phyloP scores from a whole-genome alignment of 2,113 vertebrate genomes.

The Hipposideros armiger region DNA sequence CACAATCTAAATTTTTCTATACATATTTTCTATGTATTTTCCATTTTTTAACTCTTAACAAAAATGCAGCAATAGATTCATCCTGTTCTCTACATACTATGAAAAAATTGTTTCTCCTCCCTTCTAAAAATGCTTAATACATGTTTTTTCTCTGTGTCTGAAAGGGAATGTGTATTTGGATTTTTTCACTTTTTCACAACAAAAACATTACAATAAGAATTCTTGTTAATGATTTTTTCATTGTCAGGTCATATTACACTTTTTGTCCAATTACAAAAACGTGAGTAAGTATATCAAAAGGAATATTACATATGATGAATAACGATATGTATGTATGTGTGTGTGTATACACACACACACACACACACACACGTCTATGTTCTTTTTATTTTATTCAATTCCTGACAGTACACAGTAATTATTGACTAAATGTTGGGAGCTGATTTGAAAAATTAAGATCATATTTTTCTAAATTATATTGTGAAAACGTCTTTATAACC shows the following conservation, averaged over 20 bases:
- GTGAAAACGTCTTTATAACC: background rate
- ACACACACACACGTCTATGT: too few relatives aligned
- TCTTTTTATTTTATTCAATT: background rate
- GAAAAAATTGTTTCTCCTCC: background rate
- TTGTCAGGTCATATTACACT: background rate
- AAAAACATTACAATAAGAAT: background rate
- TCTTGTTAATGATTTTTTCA: background rate
- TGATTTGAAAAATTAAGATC: background rate
- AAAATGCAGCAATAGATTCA: background rate
- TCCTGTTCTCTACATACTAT: background rate
- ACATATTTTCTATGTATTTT: background rate
- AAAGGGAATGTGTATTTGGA: background rate
- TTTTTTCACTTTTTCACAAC: background rate
- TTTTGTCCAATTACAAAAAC: conserved; percentile 13
- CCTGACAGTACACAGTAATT: background rate
- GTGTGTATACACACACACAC: background rate
- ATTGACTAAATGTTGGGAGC: background rate
- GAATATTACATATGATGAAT: background rate
- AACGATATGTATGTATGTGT: background rate
- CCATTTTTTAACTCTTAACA: background rate
- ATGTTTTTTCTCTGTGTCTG: background rate
- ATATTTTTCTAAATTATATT: conserved; percentile 13
- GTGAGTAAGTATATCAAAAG: background rate
- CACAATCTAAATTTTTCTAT: background rate
- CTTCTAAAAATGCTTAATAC: background rate